Base-by-base conservation (phyloP, 2,113 vertebrate genomes). In the Sylvilagus bachmani region DNA sequence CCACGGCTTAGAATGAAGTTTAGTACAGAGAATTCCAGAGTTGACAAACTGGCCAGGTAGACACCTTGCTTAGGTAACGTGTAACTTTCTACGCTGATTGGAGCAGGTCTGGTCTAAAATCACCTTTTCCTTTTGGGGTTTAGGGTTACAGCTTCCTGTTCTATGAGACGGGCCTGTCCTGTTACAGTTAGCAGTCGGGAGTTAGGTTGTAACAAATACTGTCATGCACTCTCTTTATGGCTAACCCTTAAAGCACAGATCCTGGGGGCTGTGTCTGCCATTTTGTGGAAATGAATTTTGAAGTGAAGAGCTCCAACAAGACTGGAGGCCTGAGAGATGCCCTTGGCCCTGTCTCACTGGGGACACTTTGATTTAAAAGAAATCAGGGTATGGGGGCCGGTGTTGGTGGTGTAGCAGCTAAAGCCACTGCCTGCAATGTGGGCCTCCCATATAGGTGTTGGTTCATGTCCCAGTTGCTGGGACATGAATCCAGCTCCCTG, bases 321-420 rank as follows among this genome's bases (percentile, higher is more conserved):
- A 10, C 13, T n/a, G 8, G 36, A 21, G 6, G 55, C 22, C 66
- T n/a, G n/a, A 55, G 44, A 31, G 25, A 49, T 13, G 7, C 13
- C 44, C 67, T 53, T 78, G 33, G 51, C 17, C 22, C 4, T 51
- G 24, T 62, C 10, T 21, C 33, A 29, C 8, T 4, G 66, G 44
- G 33, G n/a, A 67, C 70, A 87, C 71, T 93, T 83, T 77, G n/a
- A 82, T 93, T 78, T 78, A 44, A 69, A 22, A 89, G 73, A 91
- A 80, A 49, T 88, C 12, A 27, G 38, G 3, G 24, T 87, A 78
- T 61, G 44, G 7, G 44, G 44, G 44, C 44, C 5, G 5, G 55
- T 12, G 55, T 58, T 58, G 55, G 55, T 58, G 55, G 55, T 58
- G 12, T 58, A 14, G 55, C 17, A 58, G 13, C 12, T 58, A 58